Evolutionary conservation across 2,888 invertebrate genomes (phyloP), one percentile per base, ranked within the genome.

Genomic region (Eucera pruinosa): DNA sequence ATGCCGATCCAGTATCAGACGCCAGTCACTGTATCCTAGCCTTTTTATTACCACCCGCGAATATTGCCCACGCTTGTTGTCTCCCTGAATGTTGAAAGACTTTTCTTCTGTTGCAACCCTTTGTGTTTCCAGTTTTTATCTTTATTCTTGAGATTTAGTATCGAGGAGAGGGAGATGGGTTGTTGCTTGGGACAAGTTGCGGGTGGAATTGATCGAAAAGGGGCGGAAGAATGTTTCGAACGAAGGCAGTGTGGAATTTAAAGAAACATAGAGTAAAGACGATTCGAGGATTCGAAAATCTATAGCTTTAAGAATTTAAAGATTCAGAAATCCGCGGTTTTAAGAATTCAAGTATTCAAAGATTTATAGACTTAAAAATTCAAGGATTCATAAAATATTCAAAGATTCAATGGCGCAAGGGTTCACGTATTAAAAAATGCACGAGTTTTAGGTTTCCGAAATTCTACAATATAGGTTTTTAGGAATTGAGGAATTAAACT

Each of bases 21-120:
- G 23, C 13, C 39, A 15, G 25, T 47, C 65, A 52, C 45, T 54
- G 69, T 60, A n/a, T 60, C 13, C 61, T 41, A 3, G 27, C 48
- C 33, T 58, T 75, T 65, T 72, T 72, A 65, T 60, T 55, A 72
- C 47, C 74, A 18, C 25, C 30, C 72, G 47, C 39, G 47, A 72
- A 65, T 47, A 45, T 60, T 41, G 33, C 23, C 54, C 48, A 33
- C 57, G 41, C 43, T 2, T 18, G 11, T 23, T 18, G n/a, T 54
- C 36, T 33, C 55, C 25, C 60, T 45, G 67, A 39, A 23, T 27
- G 23, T n/a, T 18, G 0, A 6, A 25, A n/a, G 61, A 23, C n/a
- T 41, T 43, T 6, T 13, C 43, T 20, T 18, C n/a, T 7, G 33
- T n/a, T n/a, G n/a, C n/a, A n/a, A 2, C 23, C 41, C 48, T 33